Evolutionary conservation across 2,113 vertebrate genomes (phyloP).

Genomic region (Sigmodon hispidus): DNA sequence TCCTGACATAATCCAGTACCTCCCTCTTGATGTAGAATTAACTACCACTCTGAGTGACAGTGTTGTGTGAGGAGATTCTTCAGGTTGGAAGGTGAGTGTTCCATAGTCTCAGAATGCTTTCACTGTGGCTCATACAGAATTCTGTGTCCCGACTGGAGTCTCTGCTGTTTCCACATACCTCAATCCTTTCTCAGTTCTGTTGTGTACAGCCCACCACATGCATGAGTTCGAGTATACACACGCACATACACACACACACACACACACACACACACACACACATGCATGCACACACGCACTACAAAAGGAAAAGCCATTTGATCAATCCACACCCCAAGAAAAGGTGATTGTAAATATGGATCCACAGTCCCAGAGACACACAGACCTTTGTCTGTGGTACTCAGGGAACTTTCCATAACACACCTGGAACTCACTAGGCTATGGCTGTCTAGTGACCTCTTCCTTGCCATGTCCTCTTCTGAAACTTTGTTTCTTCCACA

Average conservation of each 20-base stretch:
- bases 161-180: not conserved
- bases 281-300: not conserved
- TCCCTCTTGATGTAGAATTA: not conserved
- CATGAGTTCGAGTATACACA: too few relatives aligned
- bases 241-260: not conserved
- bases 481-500: not conserved
- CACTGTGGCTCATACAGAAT: not conserved
- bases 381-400: not conserved
- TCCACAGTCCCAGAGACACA: not conserved
- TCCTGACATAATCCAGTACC: not conserved
- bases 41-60: not conserved
- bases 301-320: not conserved
- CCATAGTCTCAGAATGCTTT: not conserved
- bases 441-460: not conserved
- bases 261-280: not conserved
- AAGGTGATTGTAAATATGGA: not conserved
- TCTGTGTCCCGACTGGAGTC: not conserved
- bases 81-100: not conserved
- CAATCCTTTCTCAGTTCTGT: not conserved
- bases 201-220: not conserved
- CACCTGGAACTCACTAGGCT: not conserved
- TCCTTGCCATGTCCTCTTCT: not conserved
- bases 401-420: not conserved
- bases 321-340: not conserved
- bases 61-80: not conserved